Conservation (phyloP, 2,113 vertebrate genomes). For the Pterocles orientalis region DNA sequence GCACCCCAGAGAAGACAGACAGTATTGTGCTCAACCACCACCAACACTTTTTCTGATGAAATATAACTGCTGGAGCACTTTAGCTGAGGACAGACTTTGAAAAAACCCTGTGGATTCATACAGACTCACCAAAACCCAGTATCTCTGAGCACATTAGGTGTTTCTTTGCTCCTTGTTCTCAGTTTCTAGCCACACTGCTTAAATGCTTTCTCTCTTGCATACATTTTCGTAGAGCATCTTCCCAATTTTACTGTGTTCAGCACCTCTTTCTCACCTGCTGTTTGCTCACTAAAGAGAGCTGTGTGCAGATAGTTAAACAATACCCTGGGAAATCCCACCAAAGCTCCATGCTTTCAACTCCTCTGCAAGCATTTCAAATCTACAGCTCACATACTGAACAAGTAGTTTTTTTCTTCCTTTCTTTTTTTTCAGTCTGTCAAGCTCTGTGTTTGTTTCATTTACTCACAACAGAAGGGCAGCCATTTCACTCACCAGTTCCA, state of each 20-base stretch:
- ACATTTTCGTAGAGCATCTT: neutral
- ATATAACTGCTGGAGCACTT: neutral
- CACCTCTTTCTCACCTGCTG: neutral
- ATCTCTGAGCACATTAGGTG: neutral
- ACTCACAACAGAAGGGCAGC: conserved; percentile 9
- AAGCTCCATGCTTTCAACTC: neutral
- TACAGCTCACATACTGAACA: neutral
- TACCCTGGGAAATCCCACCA: conserved; percentile 10
- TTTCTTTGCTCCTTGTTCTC: neutral
- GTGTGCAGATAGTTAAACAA: neutral
- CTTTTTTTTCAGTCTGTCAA: neutral
- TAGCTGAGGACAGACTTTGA: neutral
- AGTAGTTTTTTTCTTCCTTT: neutral
- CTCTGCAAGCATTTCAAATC: neutral
- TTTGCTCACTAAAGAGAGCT: neutral
- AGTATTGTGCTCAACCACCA: neutral
- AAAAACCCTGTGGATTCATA: neutral
- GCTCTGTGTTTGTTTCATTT: neutral
- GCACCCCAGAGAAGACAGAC: neutral
- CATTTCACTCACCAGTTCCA: conserved; percentile 37
- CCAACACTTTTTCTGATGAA: neutral
- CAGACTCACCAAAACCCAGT: neutral
- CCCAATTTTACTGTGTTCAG: neutral
- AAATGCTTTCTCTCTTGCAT: neutral
- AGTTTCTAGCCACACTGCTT: neutral